Percentiles rank a stretch among this genome's conserved stretches.
Conservation (phyloP, 2,797 vertebrate genomes). For the Carduelis carduelis region DNA sequence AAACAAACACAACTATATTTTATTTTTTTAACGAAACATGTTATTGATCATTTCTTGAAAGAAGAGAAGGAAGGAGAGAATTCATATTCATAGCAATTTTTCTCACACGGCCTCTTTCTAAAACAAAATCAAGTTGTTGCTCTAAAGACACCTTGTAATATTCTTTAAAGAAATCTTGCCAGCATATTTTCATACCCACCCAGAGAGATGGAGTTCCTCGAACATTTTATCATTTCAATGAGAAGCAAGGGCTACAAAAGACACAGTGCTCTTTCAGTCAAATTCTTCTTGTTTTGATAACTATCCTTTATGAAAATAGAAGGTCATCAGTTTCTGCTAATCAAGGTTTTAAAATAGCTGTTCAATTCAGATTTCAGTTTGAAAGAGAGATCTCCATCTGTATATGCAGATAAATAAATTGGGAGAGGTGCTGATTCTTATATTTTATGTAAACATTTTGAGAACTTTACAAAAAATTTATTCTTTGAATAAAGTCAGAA, state of each 20-base stretch:
- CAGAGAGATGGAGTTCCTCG: background rate
- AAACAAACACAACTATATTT: background rate
- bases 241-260: background rate
- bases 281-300: constrained; percentile 29
- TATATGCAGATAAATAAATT: background rate
- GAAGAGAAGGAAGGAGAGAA: background rate
- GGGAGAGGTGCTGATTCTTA: background rate
- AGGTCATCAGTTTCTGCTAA: background rate
- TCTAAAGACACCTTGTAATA: background rate
- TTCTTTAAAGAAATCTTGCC: background rate
- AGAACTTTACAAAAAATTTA: constrained; percentile 6
- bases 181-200: background rate
- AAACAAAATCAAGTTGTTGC: background rate
- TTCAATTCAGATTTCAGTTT: background rate
- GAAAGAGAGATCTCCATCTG: background rate
- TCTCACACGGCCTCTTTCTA: background rate
- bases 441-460: background rate
- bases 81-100: background rate
- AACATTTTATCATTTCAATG: background rate
- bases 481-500: constrained; percentile 19
- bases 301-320: background rate
- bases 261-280: background rate
- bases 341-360: background rate
- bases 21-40: background rate
- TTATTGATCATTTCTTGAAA: background rate